Evolutionary conservation across 1,140 invertebrate genomes (phyloP).

Genomic region (Orussus abietinus): DNA sequence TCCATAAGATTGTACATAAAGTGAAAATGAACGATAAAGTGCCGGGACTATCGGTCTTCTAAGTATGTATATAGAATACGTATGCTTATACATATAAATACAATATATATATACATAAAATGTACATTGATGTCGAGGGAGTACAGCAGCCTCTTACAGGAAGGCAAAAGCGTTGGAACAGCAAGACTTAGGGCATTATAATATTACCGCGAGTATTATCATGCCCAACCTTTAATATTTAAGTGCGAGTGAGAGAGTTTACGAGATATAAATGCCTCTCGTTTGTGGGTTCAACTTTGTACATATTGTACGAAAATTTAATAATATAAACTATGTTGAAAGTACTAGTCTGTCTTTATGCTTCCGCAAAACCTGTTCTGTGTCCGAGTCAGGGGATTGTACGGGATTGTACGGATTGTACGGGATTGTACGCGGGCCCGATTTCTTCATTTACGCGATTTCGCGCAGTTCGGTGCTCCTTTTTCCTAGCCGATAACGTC

Average conservation of each 20-base stretch:
- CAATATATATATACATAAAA: conserved; percentile 19
- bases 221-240: conserved; percentile 55
- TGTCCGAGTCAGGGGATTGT: no score
- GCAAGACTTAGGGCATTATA: conserved; percentile 56
- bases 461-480: no score
- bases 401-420: no score
- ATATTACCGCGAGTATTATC: conserved; percentile 51
- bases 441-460: no score
- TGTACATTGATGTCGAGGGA: conserved; percentile 42
- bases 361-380: conserved; percentile 38
- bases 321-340: conserved; percentile 50
- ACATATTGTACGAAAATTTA: conserved; percentile 48
- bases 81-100: no score
- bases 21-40: no score
- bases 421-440: no score
- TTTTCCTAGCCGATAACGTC: no score
- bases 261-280: conserved; percentile 40
- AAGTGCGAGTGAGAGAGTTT: conserved; percentile 52
- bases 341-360: conserved; percentile 53
- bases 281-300: conserved; percentile 53
- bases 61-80: conserved; percentile 27
- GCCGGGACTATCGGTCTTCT: no score
- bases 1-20: no score
- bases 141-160: conserved; percentile 43
- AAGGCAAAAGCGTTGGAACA: conserved; percentile 50